These are phyloP conservation scores for Trididemnum miniatum DNA, from an alignment of 23 tunicate species.

Conservation along the genomic window DNA sequence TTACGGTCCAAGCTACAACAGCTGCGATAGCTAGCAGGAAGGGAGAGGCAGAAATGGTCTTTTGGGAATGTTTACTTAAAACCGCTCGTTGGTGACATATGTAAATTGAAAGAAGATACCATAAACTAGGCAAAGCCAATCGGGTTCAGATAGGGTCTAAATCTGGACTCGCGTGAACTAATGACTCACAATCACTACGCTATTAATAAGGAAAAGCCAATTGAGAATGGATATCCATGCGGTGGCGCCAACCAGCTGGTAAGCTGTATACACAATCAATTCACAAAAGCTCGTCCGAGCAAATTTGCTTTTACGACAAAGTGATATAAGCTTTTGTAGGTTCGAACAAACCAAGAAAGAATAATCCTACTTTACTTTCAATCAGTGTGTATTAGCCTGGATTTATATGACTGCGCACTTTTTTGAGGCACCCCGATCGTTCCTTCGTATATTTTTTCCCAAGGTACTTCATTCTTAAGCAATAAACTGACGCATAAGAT, in stretches of 20 bases:
- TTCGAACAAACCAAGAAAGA: no score
- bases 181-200: background rate
- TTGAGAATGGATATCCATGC: background rate
- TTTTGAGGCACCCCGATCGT: background rate
- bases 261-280: background rate
- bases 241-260: background rate
- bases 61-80: background rate
- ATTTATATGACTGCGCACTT: no score
- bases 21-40: background rate
- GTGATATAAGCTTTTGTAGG: no score
- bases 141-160: background rate
- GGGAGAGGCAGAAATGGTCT: background rate
- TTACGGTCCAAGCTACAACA: background rate
- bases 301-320: background rate
- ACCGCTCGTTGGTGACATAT: background rate
- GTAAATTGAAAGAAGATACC: background rate
- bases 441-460: background rate
- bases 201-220: background rate
- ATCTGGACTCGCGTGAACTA: background rate
- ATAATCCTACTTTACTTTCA: no score
- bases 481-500: background rate
- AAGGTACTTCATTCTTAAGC: background rate
- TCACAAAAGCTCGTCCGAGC: background rate
- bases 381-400: no score
- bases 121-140: background rate